Conservation (phyloP, 2,888 invertebrate species). For the Harpalus rubripes region DNA sequence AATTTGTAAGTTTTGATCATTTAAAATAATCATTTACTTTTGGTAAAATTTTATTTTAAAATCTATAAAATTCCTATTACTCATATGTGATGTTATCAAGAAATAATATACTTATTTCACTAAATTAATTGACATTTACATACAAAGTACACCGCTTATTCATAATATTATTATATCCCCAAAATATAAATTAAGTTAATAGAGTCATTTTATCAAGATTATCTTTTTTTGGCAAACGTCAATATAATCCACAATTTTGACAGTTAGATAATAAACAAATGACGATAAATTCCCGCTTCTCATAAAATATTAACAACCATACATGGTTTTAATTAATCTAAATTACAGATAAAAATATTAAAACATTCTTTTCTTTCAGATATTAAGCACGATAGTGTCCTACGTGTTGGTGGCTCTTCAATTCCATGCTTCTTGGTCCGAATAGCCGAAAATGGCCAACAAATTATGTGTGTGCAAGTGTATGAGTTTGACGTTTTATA, state of each 20-base stretch:
- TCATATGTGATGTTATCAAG: too few relatives aligned
- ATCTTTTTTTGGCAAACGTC: conserved; percentile 5
- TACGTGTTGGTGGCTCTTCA: conserved; percentile 73
- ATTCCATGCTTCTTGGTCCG: conserved; percentile 70
- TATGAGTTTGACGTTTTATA: conserved; percentile 70
- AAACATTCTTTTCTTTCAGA: conserved; percentile 69
- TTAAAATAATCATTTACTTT: too few relatives aligned
- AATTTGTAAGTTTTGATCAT: too few relatives aligned
- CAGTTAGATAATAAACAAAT: conserved; percentile 6
- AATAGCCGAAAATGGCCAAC: conserved; percentile 58
- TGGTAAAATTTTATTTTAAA: too few relatives aligned
- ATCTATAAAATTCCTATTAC: too few relatives aligned
- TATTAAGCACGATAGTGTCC: conserved; percentile 72
- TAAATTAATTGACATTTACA: too few relatives aligned
- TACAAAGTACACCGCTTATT: background rate
- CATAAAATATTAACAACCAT: conserved; percentile 14
- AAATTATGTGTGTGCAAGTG: conserved; percentile 73
- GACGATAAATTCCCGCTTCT: conserved; percentile 1
- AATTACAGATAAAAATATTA: conserved; percentile 40
- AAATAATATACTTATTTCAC: too few relatives aligned
- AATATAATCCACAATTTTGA: conserved; percentile 22
- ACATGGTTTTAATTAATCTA: conserved; percentile 41
- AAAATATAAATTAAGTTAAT: conserved; percentile 5
- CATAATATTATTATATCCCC: background rate
- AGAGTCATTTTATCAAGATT: background rate